These are phyloP conservation scores for Phrixothrix hirtus DNA, from an alignment of 2,888 invertebrate genomes.

Conservation along the genomic window DNA sequence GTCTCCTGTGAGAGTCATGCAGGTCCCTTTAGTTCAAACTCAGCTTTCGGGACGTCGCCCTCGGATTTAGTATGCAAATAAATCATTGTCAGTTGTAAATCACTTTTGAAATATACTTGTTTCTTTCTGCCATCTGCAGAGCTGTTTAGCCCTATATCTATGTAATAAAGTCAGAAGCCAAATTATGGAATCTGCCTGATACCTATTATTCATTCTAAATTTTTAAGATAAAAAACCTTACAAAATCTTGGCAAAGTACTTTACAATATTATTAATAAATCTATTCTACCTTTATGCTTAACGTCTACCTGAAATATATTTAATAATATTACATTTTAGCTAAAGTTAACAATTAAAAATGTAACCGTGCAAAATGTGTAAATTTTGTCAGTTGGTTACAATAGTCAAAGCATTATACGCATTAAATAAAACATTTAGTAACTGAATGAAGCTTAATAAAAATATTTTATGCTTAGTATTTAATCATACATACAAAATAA, in stretches of 20 bases:
- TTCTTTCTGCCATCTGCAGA: slow-evolving; percentile 32
- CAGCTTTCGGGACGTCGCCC: slow-evolving; percentile 39
- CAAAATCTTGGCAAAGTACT: slow-evolving; percentile 20
- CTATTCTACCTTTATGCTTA: too few species aligned
- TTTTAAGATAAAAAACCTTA: too few species aligned
- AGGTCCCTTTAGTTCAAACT: slow-evolving; percentile 35
- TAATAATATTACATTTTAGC: too few species aligned
- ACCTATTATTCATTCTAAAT: slow-evolving; percentile 29
- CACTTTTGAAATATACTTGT: slow-evolving; percentile 41
- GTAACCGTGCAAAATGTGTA: too few species aligned
- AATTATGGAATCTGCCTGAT: slow-evolving; percentile 31
- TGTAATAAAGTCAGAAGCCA: slow-evolving; percentile 35
- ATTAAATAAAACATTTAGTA: too few species aligned
- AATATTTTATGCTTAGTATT: too few species aligned
- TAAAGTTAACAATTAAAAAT: too few species aligned
- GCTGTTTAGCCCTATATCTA: slow-evolving; percentile 34
- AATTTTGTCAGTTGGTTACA: too few species aligned
- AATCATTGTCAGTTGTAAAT: slow-evolving; percentile 50
- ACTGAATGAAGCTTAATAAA: too few species aligned
- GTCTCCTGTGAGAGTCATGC: slow-evolving; percentile 38
- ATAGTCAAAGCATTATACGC: too few species aligned
- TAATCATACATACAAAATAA: too few species aligned
- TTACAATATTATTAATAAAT: neutral
- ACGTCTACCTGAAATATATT: too few species aligned
- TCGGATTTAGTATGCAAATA: slow-evolving; percentile 46